Conservation (phyloP, 2,797 vertebrate species). For the Mallotus villosus region DNA sequence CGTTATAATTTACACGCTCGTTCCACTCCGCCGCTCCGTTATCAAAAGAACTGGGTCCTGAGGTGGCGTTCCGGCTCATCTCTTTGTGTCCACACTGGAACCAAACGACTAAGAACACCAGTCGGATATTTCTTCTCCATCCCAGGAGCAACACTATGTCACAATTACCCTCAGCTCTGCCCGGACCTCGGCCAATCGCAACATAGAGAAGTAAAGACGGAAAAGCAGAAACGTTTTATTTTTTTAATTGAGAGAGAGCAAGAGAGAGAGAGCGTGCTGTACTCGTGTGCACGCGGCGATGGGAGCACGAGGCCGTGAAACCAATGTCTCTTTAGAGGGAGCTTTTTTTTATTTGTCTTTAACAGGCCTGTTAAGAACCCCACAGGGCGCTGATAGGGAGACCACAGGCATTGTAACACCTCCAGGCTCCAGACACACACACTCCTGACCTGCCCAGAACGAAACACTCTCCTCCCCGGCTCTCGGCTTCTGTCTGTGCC, state of each 20-base stretch:
- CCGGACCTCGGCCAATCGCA: background rate
- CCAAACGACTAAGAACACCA: too few relatives aligned
- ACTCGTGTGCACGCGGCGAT: slow-evolving; percentile 41
- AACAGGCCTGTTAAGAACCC: slow-evolving; percentile 65
- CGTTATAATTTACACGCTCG: background rate
- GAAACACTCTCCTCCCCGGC: too few relatives aligned
- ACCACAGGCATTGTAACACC: slow-evolving; percentile 54
- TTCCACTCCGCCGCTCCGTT: background rate
- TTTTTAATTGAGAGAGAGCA: too few relatives aligned
- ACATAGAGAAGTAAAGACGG: slow-evolving; percentile 14
- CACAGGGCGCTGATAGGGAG: slow-evolving; percentile 44
- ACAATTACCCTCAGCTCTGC: background rate
- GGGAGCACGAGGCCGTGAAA: slow-evolving; percentile 58
- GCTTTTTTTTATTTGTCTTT: slow-evolving; percentile 62
- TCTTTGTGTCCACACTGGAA: background rate
- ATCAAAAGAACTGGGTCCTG: background rate
- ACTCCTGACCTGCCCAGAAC: too few relatives aligned
- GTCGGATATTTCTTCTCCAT: background rate
- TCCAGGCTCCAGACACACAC: slow-evolving; percentile 9
- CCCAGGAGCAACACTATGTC: background rate
- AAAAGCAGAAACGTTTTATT: too few relatives aligned
- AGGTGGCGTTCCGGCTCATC: background rate
- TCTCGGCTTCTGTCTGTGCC: too few relatives aligned
- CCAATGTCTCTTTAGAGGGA: slow-evolving; percentile 54
- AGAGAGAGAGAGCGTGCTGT: slow-evolving; percentile 46